These are phyloP conservation scores for Heliconius sara DNA, from an alignment of 2,888 invertebrate species.

Conservation along the genomic window DNA sequence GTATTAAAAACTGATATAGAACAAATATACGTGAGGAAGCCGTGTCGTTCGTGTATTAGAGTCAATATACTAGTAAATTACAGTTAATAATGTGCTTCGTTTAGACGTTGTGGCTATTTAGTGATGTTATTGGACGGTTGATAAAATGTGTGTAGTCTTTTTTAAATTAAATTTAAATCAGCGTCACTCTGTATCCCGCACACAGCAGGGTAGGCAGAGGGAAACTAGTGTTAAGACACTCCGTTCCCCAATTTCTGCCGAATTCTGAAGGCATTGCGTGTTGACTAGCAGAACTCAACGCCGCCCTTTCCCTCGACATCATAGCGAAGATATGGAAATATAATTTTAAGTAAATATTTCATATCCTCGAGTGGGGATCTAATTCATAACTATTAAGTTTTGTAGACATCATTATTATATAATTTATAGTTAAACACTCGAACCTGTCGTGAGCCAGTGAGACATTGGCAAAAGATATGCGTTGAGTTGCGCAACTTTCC, in stretches of 20 bases:
- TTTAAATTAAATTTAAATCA: no score
- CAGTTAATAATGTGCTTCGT: slow-evolving; percentile 30
- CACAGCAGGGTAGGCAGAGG: background rate
- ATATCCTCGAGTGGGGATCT: background rate
- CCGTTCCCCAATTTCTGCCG: background rate
- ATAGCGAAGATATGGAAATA: background rate
- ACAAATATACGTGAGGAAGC: slow-evolving; percentile 45
- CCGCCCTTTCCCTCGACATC: background rate
- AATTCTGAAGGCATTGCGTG: background rate
- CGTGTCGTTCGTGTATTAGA: slow-evolving; percentile 44
- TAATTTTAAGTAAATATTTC: background rate
- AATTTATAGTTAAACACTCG: no score
- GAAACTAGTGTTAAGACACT: background rate
- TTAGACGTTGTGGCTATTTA: slow-evolving; percentile 1
- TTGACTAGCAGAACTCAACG: background rate
- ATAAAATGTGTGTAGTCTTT: background rate
- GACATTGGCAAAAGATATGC: no score
- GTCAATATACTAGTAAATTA: slow-evolving; percentile 41
- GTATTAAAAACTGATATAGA: slow-evolving; percentile 36
- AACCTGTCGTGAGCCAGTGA: no score
- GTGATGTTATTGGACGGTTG: background rate
- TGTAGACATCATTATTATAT: no score
- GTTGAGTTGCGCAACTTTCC: no score
- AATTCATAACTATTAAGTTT: background rate
- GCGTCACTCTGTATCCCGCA: no score